A percentile compares a stretch with the other conserved stretches of the same genome.
Evolutionary conservation across 1,140 invertebrate genomes (phyloP).

Genomic region (Uloborus diversus): DNA sequence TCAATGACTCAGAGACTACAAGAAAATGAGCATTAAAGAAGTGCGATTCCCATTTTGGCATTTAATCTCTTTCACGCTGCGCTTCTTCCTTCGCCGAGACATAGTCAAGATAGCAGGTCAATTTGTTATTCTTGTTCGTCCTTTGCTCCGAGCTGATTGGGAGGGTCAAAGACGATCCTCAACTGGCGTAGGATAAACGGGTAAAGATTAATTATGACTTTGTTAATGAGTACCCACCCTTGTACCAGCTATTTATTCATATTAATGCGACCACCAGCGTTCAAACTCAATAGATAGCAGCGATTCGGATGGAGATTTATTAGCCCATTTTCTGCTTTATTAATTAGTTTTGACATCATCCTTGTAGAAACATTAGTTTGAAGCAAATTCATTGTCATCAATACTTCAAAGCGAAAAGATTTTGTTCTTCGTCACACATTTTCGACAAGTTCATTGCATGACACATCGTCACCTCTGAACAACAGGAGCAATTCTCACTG

Average conservation of each 20-base stretch:
- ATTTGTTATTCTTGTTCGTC: conserved; percentile 7
- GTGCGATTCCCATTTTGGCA: too few species aligned
- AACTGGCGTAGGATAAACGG: conserved; percentile 32
- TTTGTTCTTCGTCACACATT: too few species aligned
- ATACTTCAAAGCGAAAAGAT: conserved; percentile 11
- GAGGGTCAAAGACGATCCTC: conserved; percentile 12
- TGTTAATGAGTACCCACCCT: conserved; percentile 55
- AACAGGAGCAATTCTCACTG: too few species aligned
- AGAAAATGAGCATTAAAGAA: too few species aligned
- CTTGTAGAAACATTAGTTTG: conserved; percentile 43
- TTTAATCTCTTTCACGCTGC: too few species aligned
- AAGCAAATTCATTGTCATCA: conserved; percentile 55
- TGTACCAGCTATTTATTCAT: conserved; percentile 55
- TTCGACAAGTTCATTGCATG: too few species aligned
- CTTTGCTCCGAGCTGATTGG: conserved; percentile 4
- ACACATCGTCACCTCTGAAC: too few species aligned
- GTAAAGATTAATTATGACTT: conserved; percentile 55
- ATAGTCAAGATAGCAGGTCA: background rate
- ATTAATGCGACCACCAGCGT: conserved; percentile 53
- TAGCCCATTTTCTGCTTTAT: conserved; percentile 48
- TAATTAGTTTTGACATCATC: conserved; percentile 53
- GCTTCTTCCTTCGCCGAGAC: too few species aligned
- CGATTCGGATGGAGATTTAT: conserved; percentile 51
- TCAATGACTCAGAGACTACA: too few species aligned
- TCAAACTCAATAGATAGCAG: conserved; percentile 55